phyloP scores from a whole-genome alignment of 2,888 invertebrate species.

The Dryomyza anilis region DNA sequence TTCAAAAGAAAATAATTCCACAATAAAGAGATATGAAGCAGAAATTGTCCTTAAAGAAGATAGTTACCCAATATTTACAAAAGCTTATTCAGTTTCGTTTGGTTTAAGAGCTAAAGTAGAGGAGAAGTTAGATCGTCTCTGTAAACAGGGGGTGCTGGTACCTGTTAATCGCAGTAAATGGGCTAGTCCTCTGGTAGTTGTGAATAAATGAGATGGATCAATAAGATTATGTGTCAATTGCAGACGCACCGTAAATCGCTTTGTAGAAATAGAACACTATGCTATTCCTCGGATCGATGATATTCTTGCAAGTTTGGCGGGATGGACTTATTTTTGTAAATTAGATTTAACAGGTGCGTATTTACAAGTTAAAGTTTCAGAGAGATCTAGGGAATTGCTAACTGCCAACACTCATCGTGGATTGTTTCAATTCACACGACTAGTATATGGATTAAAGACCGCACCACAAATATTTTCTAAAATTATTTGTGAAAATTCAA shows the following conservation, averaged over 20 bases:
- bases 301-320: conserved; percentile 12
- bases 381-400: conserved; percentile 22
- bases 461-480: conserved; percentile 22
- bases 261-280: conserved; percentile 11
- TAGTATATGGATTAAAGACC: conserved; percentile 24
- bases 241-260: conserved; percentile 9
- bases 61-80: conserved; percentile 1
- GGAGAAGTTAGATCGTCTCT: not conserved
- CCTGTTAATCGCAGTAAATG: conserved; percentile 9
- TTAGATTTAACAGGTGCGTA: conserved; percentile 23
- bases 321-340: conserved; percentile 21
- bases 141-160: not conserved
- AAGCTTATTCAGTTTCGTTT: not conserved
- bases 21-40: not conserved
- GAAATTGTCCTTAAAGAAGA: not conserved
- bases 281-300: conserved; percentile 16
- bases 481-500: conserved; percentile 21
- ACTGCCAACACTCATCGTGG: conserved; percentile 27
- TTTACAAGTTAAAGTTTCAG: conserved; percentile 23
- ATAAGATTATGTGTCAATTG: conserved; percentile 25
- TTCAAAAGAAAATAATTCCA: not conserved
- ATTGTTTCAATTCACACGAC: conserved; percentile 4
- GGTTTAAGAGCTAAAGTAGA: conserved; percentile 5
- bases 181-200: conserved; percentile 18
- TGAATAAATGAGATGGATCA: conserved; percentile 22